Evolutionary conservation across 2,797 vertebrate species (phyloP).

Genomic region (Gorsachius magnificus): DNA sequence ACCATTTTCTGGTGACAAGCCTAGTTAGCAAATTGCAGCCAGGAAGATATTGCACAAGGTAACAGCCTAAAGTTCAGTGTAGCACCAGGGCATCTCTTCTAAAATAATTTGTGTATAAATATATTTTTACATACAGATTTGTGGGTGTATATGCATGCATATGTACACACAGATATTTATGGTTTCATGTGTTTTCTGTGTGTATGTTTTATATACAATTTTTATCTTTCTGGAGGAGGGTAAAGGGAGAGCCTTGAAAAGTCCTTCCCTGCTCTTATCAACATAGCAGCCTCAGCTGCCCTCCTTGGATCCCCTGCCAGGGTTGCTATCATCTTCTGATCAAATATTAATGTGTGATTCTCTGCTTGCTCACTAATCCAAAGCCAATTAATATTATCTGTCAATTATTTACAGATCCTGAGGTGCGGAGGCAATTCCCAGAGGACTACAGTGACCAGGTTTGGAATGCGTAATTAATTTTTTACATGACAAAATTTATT

Average conservation of each 20-base stretch:
- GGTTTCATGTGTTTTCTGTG: neutral
- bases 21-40: conserved; percentile 79
- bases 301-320: conserved; percentile 95
- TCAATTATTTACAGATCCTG: conserved; percentile 99
- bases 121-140: neutral
- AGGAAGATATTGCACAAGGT: conserved; percentile 74
- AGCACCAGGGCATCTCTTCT: conserved; percentile 70
- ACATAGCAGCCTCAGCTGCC: conserved; percentile 95
- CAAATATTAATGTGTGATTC: conserved; percentile 99
- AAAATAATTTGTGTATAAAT: neutral
- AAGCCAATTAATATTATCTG: conserved; percentile 99
- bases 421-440: conserved; percentile 97
- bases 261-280: conserved; percentile 92
- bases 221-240: conserved; percentile 81
- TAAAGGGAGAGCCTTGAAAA: conserved; percentile 78
- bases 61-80: conserved; percentile 79
- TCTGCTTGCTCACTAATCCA: conserved; percentile 99
- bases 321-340: conserved; percentile 99
- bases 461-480: conserved; percentile 99
- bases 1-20: conserved; percentile 66
- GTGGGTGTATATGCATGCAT: neutral
- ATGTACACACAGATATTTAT: neutral
- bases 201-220: conserved; percentile 60
- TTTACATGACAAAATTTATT: conserved; percentile 86
- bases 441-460: conserved; percentile 97